Evolutionary conservation across 2,888 invertebrate species (phyloP).

Genomic region (Pachliopta kotzebuea): DNA sequence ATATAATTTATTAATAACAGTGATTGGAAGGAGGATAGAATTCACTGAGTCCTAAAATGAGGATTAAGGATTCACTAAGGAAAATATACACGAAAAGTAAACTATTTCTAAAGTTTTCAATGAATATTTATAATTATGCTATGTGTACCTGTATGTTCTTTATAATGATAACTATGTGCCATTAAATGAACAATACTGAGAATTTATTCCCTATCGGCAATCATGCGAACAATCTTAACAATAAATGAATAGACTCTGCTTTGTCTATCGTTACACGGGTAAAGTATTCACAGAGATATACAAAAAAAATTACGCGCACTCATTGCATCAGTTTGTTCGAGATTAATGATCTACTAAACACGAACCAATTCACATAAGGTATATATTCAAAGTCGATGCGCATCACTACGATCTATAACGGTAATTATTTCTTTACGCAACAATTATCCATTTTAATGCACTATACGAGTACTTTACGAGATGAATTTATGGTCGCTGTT

Average conservation of each 20-base stretch:
- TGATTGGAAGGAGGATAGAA: no score
- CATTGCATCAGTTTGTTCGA: constrained; percentile 51
- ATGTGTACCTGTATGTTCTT: constrained; percentile 20
- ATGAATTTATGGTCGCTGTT: constrained; percentile 12
- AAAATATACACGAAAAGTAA: constrained; percentile 11
- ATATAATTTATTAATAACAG: no score
- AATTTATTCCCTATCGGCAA: constrained; percentile 50
- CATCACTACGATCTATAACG: constrained; percentile 33
- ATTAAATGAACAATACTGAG: constrained; percentile 49
- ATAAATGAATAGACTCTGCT: constrained; percentile 49
- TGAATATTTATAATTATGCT: constrained; percentile 15
- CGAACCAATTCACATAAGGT: constrained; percentile 24
- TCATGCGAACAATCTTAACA: constrained; percentile 57
- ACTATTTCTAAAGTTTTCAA: constrained; percentile 13
- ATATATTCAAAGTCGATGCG: constrained; percentile 32
- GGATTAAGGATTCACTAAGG: neutral
- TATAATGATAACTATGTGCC: constrained; percentile 28
- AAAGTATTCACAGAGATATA: neutral
- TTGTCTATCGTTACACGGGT: constrained; percentile 34
- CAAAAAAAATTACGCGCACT: constrained; percentile 27
- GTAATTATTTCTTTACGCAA: constrained; percentile 35
- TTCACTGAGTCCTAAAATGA: neutral
- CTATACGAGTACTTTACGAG: constrained; percentile 5
- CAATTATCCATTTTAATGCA: constrained; percentile 20
- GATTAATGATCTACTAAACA: constrained; percentile 42